phyloP scores from a whole-genome alignment of 1,140 invertebrate genomes.

The Polyergus mexicanus region DNA sequence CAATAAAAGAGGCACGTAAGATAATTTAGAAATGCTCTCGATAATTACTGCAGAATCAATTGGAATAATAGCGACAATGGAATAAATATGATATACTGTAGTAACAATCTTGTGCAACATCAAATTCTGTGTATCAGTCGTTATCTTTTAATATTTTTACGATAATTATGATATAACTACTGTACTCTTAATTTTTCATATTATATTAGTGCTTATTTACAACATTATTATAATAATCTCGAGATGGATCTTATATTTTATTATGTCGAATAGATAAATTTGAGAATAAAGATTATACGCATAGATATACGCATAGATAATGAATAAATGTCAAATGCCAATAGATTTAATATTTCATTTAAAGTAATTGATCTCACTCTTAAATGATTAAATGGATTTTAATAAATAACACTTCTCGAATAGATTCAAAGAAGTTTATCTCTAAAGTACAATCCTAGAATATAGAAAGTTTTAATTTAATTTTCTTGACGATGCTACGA shows the following conservation, averaged over 20 bases:
- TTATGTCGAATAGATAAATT: neutral
- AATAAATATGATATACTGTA: constrained; percentile 12
- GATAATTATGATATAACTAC: neutral
- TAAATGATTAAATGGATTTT: neutral
- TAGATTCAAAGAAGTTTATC: neutral
- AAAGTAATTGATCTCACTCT: neutral
- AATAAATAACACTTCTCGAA: neutral
- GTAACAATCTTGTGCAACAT: constrained; percentile 7
- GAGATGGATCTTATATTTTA: neutral
- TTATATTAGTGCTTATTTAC: neutral
- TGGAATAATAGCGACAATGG: constrained; percentile 1
- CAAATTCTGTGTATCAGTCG: neutral
- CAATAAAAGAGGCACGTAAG: constrained; percentile 34
- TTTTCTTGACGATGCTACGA: neutral
- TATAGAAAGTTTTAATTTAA: neutral
- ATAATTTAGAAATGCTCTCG: constrained; percentile 24
- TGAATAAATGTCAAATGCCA: neutral
- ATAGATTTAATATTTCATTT: neutral
- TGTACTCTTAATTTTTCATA: neutral
- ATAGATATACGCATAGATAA: too few species aligned
- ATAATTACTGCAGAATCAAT: neutral
- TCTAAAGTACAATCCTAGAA: neutral
- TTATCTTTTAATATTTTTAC: neutral
- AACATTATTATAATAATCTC: neutral
- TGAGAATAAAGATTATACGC: neutral